Conservation (phyloP, 2,797 vertebrate genomes). For the Acropternis orthonyx region DNA sequence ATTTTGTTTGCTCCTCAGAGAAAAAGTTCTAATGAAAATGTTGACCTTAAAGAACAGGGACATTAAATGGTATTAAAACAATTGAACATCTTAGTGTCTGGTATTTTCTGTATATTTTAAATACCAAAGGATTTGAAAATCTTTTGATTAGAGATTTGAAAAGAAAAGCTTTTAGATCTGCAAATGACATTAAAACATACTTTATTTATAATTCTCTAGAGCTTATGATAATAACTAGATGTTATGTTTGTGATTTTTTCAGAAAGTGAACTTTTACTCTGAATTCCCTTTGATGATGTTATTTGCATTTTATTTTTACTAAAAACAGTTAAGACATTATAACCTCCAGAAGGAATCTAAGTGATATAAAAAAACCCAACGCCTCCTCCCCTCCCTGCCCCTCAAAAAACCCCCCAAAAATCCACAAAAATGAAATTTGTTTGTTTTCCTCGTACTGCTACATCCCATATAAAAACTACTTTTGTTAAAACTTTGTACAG, state of each 20-base stretch:
- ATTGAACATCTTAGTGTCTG: background rate
- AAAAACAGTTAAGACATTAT: background rate
- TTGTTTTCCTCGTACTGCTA: background rate
- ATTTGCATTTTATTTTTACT: background rate
- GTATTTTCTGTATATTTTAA: background rate
- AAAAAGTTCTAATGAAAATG: background rate
- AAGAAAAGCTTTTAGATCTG: background rate
- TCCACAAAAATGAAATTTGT: background rate
- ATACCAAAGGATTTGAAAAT: background rate
- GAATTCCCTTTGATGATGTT: background rate
- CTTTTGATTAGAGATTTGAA: background rate
- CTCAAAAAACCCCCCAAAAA: fast-evolving
- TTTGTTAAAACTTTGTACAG: background rate
- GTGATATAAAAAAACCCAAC: background rate
- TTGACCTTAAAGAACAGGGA: background rate
- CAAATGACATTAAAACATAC: background rate
- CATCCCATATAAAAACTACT: background rate
- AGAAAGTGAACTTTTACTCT: background rate
- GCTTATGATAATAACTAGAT: background rate
- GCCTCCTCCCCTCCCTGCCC: no score
- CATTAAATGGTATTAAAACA: background rate
- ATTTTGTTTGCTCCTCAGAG: background rate
- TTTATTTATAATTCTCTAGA: background rate
- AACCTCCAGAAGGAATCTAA: background rate
- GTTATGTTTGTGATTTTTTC: background rate